Percentiles rank a stretch among this genome's conserved stretches.
Conservation (phyloP, 1,140 invertebrate genomes). For the Leptinotarsa texana region DNA sequence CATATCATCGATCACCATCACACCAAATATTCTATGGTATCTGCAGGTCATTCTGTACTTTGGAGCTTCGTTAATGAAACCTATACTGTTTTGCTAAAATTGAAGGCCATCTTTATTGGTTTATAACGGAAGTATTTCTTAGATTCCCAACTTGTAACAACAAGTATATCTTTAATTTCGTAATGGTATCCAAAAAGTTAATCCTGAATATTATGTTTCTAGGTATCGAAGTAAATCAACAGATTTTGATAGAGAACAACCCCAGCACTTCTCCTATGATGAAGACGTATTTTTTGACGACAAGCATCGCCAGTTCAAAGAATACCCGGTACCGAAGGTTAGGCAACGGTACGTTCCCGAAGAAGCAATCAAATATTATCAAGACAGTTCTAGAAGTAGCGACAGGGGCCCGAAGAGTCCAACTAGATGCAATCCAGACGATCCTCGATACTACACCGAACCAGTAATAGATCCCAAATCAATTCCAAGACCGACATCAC, state of each 20-base stretch:
- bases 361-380: conserved; percentile 32
- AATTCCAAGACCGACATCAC: conserved; percentile 25
- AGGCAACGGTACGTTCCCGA: conserved; percentile 41
- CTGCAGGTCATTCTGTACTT: no score
- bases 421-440: conserved; percentile 31
- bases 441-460: conserved; percentile 36
- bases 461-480: conserved; percentile 27
- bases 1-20: no score
- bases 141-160: no score
- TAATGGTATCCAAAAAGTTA: no score
- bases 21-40: no score
- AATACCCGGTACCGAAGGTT: conserved; percentile 43
- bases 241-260: conserved; percentile 33
- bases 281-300: conserved; percentile 41
- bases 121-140: no score
- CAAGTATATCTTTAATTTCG: no score
- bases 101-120: no score
- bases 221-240: conserved; percentile 23
- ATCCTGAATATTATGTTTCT: not conserved
- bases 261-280: conserved; percentile 34
- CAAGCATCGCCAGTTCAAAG: conserved; percentile 31
- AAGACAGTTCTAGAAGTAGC: conserved; percentile 17
- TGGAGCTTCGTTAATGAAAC: no score
- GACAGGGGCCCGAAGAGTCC: conserved; percentile 23
- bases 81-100: no score